Percentiles rank a stretch among this genome's conserved stretches.
Evolutionary conservation across 2,888 invertebrate species (phyloP).

Genomic region (Neocrepidodera transversa): DNA sequence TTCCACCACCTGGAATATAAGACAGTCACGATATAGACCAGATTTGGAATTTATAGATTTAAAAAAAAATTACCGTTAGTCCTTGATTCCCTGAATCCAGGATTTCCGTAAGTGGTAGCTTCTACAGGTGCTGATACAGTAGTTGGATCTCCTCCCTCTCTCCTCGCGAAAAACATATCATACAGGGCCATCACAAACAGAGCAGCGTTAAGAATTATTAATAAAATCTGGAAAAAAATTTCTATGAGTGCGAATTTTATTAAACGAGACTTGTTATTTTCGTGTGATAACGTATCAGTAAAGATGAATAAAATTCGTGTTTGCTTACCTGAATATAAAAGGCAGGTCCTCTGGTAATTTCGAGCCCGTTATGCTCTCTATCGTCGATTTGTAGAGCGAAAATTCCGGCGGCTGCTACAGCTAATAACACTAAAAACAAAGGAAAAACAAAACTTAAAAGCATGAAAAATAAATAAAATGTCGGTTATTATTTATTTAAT

Average conservation of each 20-base stretch:
- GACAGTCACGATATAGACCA: too few relatives aligned
- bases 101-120: constrained; percentile 84
- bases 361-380: constrained; percentile 73
- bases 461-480: too few relatives aligned
- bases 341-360: constrained; percentile 79
- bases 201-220: constrained; percentile 76
- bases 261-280: too few relatives aligned
- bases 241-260: too few relatives aligned
- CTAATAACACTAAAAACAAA: constrained; percentile 77
- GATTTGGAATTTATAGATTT: too few relatives aligned
- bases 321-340: constrained; percentile 84
- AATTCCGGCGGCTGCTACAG: constrained; percentile 80
- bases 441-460: too few relatives aligned
- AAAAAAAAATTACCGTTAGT: constrained; percentile 59
- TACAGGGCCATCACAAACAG: constrained; percentile 81
- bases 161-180: constrained; percentile 79
- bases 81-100: constrained; percentile 78
- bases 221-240: constrained; percentile 73
- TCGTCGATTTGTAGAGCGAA: constrained; percentile 89
- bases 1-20: constrained; percentile 52
- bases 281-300: too few relatives aligned
- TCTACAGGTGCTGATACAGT: constrained; percentile 64
- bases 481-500: too few relatives aligned
- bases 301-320: too few relatives aligned
- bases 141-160: constrained; percentile 83